Evolutionary conservation across 2,888 invertebrate genomes (phyloP), one percentile per base, ranked within the genome.

Genomic region (Chironomus tentans): DNA sequence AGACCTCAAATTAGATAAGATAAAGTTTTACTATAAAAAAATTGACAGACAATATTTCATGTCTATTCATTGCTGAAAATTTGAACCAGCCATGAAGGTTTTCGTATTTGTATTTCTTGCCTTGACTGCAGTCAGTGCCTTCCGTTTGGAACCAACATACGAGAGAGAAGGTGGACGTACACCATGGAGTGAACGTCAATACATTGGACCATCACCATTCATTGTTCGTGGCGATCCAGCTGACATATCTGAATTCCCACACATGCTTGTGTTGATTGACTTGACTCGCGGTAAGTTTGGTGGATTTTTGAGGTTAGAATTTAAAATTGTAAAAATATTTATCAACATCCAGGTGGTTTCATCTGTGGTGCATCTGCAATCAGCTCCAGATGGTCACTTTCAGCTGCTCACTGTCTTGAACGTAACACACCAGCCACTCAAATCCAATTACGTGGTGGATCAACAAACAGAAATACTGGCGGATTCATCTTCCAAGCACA

Each of bases 401-500:
- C 65, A 21, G 65, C 65, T 13, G 65, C 65, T 24, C 65, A 65
- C 24, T 24, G 65, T 24, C 24, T 65, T 4, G 65, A 65, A 24
- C 24, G 65, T 24, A 22, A 22, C 1, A 24, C 22, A 0, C 65
- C 65, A 13, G 21, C 65, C 13, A 2, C 13, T 1, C 65, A 65
- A 65, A 65, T 65, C 24, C 65, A 65, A 65, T 13, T 65, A 4
- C 65, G 65, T 65, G 74, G 65, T 47, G 74, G 74, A 22, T 68
- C 65, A 22, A 74, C 74, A 22, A 74, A 62, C 24, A 46, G 74
- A 65, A 65, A 28, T n/a, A 6, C 65, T 13, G 74, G 74, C 24
- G 74, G 74, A 21, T 21, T 21, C n/a, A 18, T 68, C 3, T 74
- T 74, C 48, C 62, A 62, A 6, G 18, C 62, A 5, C 3, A 12